Base-by-base conservation (phyloP, 2,888 invertebrate species). In the Noctuana brunneofusca region DNA sequence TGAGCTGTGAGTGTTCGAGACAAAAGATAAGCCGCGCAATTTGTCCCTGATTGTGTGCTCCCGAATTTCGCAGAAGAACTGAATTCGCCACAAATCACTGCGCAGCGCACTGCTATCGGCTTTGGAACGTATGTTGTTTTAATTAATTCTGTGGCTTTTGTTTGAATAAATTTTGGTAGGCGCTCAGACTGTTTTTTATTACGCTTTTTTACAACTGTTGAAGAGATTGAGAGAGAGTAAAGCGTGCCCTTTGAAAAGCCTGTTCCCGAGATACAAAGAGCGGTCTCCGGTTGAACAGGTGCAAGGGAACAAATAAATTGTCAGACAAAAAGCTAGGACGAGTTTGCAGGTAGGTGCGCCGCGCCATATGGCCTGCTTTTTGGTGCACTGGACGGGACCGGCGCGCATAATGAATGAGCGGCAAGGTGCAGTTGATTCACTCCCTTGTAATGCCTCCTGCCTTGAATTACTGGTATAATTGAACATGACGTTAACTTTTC, bases 351-450 rank as follows among this genome's bases (percentile, higher is more conserved):
- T 62, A 62, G 60, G 35, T 20, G 0, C 20, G 57, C 16, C 16
- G 50, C 35, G 72, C 73, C 81, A 80, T 79, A 74, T 80, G 79
- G 69, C 66, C 65, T 68, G 73, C 73, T 69, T 79, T 82, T 79
- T 74, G 75, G 73, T 71, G 67, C 43, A 73, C 77, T 22, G 53
- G 14, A 35, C 53, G 72, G 72, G 70, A 68, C 67, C 70, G 66
- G 74, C 80, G 77, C 80, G 80, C 74, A 81, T 82, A 84, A 83
- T 84, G 80, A 81, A 83, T 80, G 74, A 71, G 68, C 65, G 67
- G 64, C 67, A 75, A 66, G 64, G 64, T 59, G 58, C 35, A 54
- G 27, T 55, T 16, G 32, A 54, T 55, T 49, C 49, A 49, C 27
- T 55, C 18, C 38, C 27, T 9, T 18, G 60, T 46, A 35, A 48